Evolutionary conservation across 2,113 vertebrate genomes (phyloP), one percentile per base, ranked within the genome.

Genomic region (Lynx canadensis): DNA sequence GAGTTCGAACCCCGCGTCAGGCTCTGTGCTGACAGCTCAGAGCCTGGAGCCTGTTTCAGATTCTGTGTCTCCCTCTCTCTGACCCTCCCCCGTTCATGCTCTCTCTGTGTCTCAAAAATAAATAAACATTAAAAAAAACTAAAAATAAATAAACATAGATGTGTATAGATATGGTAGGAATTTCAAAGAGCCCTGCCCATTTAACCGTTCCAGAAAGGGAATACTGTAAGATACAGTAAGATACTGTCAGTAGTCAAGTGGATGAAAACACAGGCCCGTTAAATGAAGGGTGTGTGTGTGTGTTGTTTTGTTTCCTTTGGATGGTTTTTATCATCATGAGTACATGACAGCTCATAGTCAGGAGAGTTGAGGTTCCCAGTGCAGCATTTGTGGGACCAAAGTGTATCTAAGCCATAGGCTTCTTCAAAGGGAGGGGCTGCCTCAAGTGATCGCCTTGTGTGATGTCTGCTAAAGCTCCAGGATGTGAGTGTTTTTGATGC

Each of bases 141-240:
- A 45, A 45, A 45, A 45, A 45, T 45, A 45, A 45, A 45, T 91
- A 81, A 95, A 80, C 10, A 33, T 21, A 90, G 71, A 96, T 71
- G 5, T 65, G 4, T 80, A 55, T 76, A 96, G 55, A 79, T 92
- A 63, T 94, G 38, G 68, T 88, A 57, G 33, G 79, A 94, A 86
- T 96, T 96, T 95, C 83, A 92, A 96, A 83, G 19, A 76, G 31
- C 93, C 4, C 55, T 68, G 18, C 21, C 76, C 29, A 73, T 94
- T 25, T 95, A 95, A 50, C 68, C 97, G 36, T 96, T 93, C 57
- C 33, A 25, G 19, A n/a, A 95, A 97, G 92, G 25, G 78, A 95
- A 57, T 94, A 45, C 45, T 45, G 38, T 45, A 69, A 25, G 23
- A 76, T 66, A 18, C 27, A 45, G 38, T 45, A 65, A 25, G 23